Base-by-base conservation (phyloP, 35 echinoderm and acorn worm genomes). In the Eucidaris tribuloides region DNA sequence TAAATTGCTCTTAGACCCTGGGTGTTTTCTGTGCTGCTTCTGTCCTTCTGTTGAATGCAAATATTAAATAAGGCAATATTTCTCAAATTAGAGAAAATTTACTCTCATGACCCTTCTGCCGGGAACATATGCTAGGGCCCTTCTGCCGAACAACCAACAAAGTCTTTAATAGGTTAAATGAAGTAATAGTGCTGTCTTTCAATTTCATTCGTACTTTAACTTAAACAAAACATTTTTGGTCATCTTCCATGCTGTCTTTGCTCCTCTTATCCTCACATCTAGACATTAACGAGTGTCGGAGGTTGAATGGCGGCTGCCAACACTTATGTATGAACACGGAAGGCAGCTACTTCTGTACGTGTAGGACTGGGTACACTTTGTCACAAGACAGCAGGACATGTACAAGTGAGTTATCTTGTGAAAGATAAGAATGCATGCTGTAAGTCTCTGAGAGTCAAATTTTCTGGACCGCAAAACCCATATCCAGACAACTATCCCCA, bases 221-320 rank as follows among this genome's bases (percentile, higher is more conserved):
- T n/a, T n/a, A n/a, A n/a, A n/a, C n/a, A n/a, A n/a, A n/a, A n/a
- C n/a, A n/a, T n/a, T n/a, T n/a, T n/a, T n/a, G n/a, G n/a, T n/a
- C n/a, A n/a, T n/a, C n/a, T n/a, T n/a, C n/a, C n/a, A n/a, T n/a
- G n/a, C n/a, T n/a, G n/a, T n/a, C n/a, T n/a, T 20, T 37, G 13
- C 50, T 7, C 52, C 76, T 79, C 49, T 43, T 55, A 63, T 45
- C 76, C 56, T 52, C 63, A 17, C 46, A 22, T 76, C 27, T 42
- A 96, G 93, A 96, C 72, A 34, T 96, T 36, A 85, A 96, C n/a
- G 93, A 96, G 38, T 96, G 93, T 61, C 39, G 58, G 32, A 33
- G 37, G 18, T 45, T 31, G n/a, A 88, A 81, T 19, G 77, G 65
- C 0, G 33, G 70, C 2, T 96, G 93, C 41, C 81, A 79, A 17